Evolutionary conservation across 2,797 vertebrate species (phyloP), one percentile per base, ranked within the genome.

Genomic region (Simalia tracyae): DNA sequence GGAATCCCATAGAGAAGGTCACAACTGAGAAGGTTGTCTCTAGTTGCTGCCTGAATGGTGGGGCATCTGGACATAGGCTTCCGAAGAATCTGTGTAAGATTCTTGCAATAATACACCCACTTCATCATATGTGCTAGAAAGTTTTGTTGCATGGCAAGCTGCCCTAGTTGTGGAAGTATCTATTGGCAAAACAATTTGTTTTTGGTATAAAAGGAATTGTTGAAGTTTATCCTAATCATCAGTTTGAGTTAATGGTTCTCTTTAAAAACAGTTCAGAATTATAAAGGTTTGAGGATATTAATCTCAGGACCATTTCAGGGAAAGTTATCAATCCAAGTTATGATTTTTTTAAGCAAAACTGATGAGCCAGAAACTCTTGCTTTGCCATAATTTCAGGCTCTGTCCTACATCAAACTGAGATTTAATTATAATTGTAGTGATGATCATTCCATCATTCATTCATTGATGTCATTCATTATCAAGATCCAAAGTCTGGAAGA

Each of bases 351-450:
- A 88, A 91, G 15, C 0, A 12, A 15, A 85, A 63, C 24, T 90
- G 31, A 14, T 94, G 90, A 92, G 85, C 66, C n/a, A 81, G 66
- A 61, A 92, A 84, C 54, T 60, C 0, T 24, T 66, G 26, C 22
- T 14, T 31, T 72, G 50, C 61, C 0, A 0, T 93, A 91, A 63
- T 91, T 94, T 95, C 86, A 92, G 72, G 85, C 57, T 89, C 68
- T 89, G 1, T 88, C 90, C 64, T 87, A 31, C 26, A 85, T 85
- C 64, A 92, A 63, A 56, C 8, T 0, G 3, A 95, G 76, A 91
- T 90, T 86, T 66, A 87, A 93, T 84, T 89, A 63, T 26, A 90
- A 61, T 36, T 50, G n/a, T 26, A n/a, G 87, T 11, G 63, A 28
- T 24, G 81, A n/a, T 46, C 22, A 81, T 46, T 81, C 72, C 42